Evolutionary conservation across 2,113 vertebrate species (phyloP), one percentile per base, ranked within the genome.

Genomic region (Lepus americanus): DNA sequence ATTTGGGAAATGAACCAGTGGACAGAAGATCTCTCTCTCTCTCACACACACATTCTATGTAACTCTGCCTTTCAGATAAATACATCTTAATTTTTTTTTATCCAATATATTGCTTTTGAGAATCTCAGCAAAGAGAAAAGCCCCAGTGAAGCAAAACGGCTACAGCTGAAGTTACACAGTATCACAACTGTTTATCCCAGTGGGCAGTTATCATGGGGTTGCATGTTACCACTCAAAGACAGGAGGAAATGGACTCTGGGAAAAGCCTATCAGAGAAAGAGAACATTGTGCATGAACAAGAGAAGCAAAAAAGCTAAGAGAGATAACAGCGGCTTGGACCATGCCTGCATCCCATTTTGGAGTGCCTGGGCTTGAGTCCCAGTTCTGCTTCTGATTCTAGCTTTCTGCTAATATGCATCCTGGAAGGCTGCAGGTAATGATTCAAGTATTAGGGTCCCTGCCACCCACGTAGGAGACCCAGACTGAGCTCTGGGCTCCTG

Each of bases 121-220:
- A 87, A 94, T 90, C 78, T 55, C 33, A 93, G 31, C 44, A 93
- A 90, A 93, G 23, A 27, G 13, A 59, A 76, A 89, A 55, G 67
- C 27, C 39, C 14, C 19, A 74, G 17, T 84, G 67, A 78, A 86
- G 44, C 22, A 27, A 64, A 95, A 88, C 51, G 67, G 73, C 59
- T 29, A 82, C 19, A 87, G 31, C 0, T 55, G 22, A 73, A 74
- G 74, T 66, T 49, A 80, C 3, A 90, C 9, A 51, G 39, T 9
- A 55, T 55, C 76, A 83, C 0, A 84, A 59, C 36, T 91, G 3
- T 91, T 83, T 33, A 66, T 8, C 72, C 31, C 78, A 93, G 31
- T 80, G n/a, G 78, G n/a, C 36, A 79, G 23, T 90, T 81, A 81
- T 6, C 33, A 74, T 2, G 8, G 69, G 19, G 69, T 16, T 69